phyloP scores from a whole-genome alignment of 1,140 invertebrate genomes.

The Hyphantria cunea region DNA sequence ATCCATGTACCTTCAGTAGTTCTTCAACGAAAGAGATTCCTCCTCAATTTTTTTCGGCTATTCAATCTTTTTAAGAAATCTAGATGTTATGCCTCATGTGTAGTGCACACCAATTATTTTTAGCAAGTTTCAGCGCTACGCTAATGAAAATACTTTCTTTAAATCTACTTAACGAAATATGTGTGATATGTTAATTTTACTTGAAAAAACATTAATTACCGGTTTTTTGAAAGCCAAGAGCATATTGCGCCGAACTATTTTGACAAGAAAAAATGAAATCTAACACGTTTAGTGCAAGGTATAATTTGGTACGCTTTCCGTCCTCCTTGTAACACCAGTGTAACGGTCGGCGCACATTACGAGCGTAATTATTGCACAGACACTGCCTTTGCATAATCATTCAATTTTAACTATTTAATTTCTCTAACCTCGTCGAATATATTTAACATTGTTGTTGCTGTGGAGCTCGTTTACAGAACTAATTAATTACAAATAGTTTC shows the following conservation, averaged over 20 bases:
- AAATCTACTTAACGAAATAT: constrained; percentile 14
- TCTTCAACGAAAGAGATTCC: no score
- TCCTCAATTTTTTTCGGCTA: no score
- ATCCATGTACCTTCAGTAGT: no score
- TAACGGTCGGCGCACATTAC: constrained; percentile 26
- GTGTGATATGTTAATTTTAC: constrained; percentile 16
- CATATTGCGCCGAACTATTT: constrained; percentile 14
- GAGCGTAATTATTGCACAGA: constrained; percentile 14
- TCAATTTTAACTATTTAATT: constrained; percentile 15
- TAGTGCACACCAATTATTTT: no score
- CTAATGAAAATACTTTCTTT: constrained; percentile 14
- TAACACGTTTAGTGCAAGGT: constrained; percentile 1
- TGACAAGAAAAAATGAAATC: neutral
- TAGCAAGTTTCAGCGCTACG: neutral
- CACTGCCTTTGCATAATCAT: constrained; percentile 19
- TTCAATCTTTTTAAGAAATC: no score
- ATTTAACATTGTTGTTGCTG: neutral
- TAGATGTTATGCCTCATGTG: no score
- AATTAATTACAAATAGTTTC: no score
- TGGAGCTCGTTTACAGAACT: neutral
- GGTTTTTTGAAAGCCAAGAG: constrained; percentile 18
- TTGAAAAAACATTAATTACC: constrained; percentile 22
- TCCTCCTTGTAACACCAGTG: constrained; percentile 5
- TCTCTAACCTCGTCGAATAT: constrained; percentile 1
- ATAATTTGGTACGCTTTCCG: constrained; percentile 3